These are phyloP conservation scores for Drosophila phalerata DNA, from an alignment of 2,888 invertebrate genomes.

Conservation along the genomic window DNA sequence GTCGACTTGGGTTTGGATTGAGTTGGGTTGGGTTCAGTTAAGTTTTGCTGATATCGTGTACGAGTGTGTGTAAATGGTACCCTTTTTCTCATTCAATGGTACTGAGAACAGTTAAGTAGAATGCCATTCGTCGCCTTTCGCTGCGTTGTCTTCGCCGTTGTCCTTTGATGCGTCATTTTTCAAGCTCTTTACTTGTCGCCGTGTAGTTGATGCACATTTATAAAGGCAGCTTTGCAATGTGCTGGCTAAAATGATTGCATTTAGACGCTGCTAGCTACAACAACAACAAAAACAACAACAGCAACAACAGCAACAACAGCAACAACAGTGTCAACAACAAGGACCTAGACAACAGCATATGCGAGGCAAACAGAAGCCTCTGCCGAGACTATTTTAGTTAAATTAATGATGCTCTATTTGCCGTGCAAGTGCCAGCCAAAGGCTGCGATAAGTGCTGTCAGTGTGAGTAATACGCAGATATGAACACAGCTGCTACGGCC, in stretches of 20 bases:
- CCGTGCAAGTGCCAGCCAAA: conserved; percentile 54
- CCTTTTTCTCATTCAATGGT: conserved; percentile 35
- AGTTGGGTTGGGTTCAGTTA: conserved; percentile 1
- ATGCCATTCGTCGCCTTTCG: conserved; percentile 43
- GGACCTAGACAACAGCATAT: conserved; percentile 34
- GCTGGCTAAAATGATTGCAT: conserved; percentile 74
- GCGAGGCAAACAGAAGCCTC: background rate
- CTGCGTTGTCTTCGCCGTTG: conserved; percentile 26
- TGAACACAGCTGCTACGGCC: conserved; percentile 25
- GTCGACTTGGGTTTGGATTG: conserved; percentile 6
- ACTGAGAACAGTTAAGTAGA: conserved; percentile 38
- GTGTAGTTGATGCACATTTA: conserved; percentile 71
- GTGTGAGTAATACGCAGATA: conserved; percentile 49
- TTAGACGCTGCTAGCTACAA: conserved; percentile 45
- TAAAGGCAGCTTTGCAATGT: conserved; percentile 51
- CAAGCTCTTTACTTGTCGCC: conserved; percentile 68
- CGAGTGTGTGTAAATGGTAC: background rate
- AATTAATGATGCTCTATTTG: conserved; percentile 77
- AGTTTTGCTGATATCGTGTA: conserved; percentile 4
- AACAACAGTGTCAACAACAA: conserved; percentile 16
- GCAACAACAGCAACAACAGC: conserved; percentile 21
- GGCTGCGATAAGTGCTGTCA: conserved; percentile 66
- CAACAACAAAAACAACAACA: conserved; percentile 17
- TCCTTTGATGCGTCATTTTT: conserved; percentile 74
- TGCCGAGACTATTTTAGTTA: conserved; percentile 74